Evolutionary conservation across 2,113 vertebrate species (phyloP).

Genomic region (Euleptes europaea): DNA sequence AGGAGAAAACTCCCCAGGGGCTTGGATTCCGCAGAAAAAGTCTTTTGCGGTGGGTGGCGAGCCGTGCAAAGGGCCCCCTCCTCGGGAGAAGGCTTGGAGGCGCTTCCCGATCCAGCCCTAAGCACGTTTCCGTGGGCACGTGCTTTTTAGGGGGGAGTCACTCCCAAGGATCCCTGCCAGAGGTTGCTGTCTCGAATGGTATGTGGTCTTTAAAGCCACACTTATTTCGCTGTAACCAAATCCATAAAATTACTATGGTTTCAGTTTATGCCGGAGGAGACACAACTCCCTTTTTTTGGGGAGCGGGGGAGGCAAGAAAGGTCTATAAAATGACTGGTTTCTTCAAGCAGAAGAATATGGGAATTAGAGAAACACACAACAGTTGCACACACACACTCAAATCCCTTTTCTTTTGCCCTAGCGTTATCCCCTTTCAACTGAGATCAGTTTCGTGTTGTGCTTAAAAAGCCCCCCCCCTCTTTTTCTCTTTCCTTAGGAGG

Average conservation of each 20-base stretch:
- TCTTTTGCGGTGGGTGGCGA: no score
- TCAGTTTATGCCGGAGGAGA: conserved; percentile 49
- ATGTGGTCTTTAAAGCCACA: conserved; percentile 54
- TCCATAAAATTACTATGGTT: conserved; percentile 64
- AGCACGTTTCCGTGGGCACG: neutral
- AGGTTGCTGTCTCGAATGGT: neutral
- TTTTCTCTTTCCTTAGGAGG: conserved; percentile 76
- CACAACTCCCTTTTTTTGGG: conserved; percentile 36
- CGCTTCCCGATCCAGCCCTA: neutral
- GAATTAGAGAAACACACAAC: conserved; percentile 54
- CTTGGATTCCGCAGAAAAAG: neutral
- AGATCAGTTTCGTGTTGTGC: conserved; percentile 90
- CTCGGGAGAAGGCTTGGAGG: neutral
- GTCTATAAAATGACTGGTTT: conserved; percentile 59
- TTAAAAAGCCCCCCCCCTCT: conserved; percentile 71
- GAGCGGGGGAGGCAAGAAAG: no score
- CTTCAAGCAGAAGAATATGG: conserved; percentile 57
- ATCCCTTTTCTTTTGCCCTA: conserved; percentile 74
- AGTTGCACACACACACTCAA: neutral
- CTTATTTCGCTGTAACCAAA: conserved; percentile 61
- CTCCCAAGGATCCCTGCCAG: neutral
- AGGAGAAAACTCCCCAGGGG: neutral
- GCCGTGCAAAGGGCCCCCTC: neutral
- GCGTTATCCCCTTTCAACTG: conserved; percentile 83
- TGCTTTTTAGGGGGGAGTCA: no score